Conservation (phyloP, 2,113 vertebrate genomes). For the Nanger granti region DNA sequence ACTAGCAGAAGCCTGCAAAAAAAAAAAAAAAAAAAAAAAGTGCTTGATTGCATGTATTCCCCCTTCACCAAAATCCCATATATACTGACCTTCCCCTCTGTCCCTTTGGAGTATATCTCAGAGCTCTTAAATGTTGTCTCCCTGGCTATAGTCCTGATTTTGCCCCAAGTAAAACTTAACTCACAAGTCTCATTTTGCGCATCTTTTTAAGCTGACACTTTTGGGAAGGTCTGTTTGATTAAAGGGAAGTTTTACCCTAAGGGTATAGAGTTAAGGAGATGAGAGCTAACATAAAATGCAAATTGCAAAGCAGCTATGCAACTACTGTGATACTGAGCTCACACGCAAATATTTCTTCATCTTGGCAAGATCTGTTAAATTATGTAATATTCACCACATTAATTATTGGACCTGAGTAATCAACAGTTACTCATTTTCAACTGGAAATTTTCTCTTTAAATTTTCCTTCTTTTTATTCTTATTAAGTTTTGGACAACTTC, state of each 20-base stretch:
- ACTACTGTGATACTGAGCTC: not conserved
- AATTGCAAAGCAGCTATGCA: not conserved
- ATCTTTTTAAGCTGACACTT: not conserved
- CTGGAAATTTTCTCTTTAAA: conserved; percentile 38
- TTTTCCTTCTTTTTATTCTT: conserved; percentile 26
- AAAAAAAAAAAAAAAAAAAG: not conserved
- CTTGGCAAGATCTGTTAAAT: not conserved
- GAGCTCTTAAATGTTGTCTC: not conserved
- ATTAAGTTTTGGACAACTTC: conserved; percentile 52
- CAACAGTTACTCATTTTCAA: conserved; percentile 57
- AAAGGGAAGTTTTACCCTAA: not conserved
- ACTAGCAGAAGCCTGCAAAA: not conserved
- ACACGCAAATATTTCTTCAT: not conserved
- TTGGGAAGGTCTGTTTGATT: not conserved
- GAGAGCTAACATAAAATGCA: not conserved
- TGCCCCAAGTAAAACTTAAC: not conserved
- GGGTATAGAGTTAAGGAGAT: not conserved
- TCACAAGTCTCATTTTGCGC: not conserved
- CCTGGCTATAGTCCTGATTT: not conserved
- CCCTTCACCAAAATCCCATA: not conserved
- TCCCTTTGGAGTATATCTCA: not conserved
- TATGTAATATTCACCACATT: conserved; percentile 43
- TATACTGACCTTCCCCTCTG: not conserved
- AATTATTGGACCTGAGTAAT: conserved; percentile 38
- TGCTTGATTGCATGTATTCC: not conserved